Conservation (phyloP, 2,113 vertebrate genomes). For the Podarcis cretensis region DNA sequence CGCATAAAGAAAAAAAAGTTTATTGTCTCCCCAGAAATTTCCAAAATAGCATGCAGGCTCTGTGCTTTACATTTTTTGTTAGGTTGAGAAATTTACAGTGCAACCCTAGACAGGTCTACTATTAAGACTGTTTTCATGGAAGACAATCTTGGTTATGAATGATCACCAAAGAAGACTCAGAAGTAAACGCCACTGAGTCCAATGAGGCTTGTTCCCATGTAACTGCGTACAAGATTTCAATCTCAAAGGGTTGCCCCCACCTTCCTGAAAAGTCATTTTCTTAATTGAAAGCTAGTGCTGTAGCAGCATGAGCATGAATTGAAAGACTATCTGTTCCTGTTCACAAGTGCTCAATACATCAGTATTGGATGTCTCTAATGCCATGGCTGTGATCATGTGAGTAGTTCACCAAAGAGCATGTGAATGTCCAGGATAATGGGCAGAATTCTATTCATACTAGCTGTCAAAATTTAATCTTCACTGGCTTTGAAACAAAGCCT, state of each 20-base stretch:
- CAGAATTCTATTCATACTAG: slow-evolving; percentile 15
- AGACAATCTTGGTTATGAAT: too few species aligned
- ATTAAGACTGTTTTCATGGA: too few species aligned
- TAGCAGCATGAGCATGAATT: background rate
- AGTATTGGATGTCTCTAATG: background rate
- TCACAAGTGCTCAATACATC: fast-evolving
- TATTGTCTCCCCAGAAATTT: background rate
- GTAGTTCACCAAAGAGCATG: background rate
- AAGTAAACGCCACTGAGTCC: background rate
- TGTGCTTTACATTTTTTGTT: background rate
- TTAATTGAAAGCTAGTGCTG: background rate
- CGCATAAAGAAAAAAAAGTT: background rate
- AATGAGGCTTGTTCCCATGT: background rate
- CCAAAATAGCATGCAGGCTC: background rate
- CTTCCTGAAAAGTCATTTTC: background rate
- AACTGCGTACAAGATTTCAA: background rate
- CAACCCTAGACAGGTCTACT: background rate
- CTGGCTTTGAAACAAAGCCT: slow-evolving; percentile 17
- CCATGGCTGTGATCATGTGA: background rate
- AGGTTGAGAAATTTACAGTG: background rate
- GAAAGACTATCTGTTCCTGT: background rate
- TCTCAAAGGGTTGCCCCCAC: background rate
- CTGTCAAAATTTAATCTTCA: slow-evolving; percentile 35
- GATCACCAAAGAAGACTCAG: background rate
- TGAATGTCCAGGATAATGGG: background rate